phyloP scores from a whole-genome alignment of 2,113 vertebrate species.

The Melanocharis versteri region DNA sequence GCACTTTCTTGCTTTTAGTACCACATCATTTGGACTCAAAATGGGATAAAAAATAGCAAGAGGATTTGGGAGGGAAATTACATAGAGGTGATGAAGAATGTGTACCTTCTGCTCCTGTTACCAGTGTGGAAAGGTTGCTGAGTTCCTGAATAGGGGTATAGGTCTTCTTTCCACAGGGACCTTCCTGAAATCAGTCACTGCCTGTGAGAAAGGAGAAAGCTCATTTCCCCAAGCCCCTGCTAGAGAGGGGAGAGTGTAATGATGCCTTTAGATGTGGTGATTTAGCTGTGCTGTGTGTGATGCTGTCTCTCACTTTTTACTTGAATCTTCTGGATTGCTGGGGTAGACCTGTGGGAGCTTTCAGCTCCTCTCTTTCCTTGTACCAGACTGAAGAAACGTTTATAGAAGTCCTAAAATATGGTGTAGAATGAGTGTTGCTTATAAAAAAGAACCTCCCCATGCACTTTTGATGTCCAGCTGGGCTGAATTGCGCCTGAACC shows the following conservation, averaged over 20 bases:
- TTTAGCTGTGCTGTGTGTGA: not conserved
- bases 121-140: not conserved
- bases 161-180: not conserved
- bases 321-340: not conserved
- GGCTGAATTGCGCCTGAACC: not conserved
- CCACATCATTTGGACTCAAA: not conserved
- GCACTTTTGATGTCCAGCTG: not conserved
- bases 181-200: not conserved
- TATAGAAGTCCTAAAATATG: not conserved
- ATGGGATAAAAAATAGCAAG: not conserved
- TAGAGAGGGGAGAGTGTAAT: not conserved
- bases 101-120: not conserved
- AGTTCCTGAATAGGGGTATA: not conserved
- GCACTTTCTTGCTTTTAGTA: not conserved
- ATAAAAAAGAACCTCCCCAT: not conserved
- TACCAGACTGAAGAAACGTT: not conserved
- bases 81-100: not conserved
- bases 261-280: not conserved
- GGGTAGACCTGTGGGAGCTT: not conserved
- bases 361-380: not conserved
- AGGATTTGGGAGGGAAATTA: not conserved
- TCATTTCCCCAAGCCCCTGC: not conserved
- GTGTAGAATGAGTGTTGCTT: not conserved
- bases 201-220: not conserved
- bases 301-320: not conserved